Conservation (phyloP, 2,888 invertebrate species). For the Apodemia zela region DNA sequence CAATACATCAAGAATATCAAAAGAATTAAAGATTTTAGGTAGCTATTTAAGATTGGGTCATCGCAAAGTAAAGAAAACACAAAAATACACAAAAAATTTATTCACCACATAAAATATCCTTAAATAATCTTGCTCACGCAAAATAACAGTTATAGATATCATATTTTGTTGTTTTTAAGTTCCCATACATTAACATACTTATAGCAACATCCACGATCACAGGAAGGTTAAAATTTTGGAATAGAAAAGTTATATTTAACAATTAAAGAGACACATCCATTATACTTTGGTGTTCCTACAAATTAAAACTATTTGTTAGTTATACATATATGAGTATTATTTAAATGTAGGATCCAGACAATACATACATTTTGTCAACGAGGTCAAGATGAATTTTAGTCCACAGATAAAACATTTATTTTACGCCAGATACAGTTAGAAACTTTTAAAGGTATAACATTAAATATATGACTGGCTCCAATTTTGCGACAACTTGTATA, state of each 20-base stretch:
- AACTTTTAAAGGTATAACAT: too few relatives aligned
- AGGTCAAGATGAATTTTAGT: neutral
- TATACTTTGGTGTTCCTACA: conserved; percentile 61
- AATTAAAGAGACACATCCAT: conserved; percentile 52
- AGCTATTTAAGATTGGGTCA: neutral
- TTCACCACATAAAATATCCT: conserved; percentile 77
- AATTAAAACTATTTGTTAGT: conserved; percentile 48
- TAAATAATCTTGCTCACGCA: conserved; percentile 69
- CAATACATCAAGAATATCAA: too few relatives aligned
- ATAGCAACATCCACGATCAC: conserved; percentile 74
- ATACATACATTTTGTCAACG: conserved; percentile 20
- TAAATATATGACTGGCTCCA: too few relatives aligned
- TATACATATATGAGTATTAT: conserved; percentile 53
- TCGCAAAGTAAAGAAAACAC: conserved; percentile 35
- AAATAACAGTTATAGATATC: conserved; percentile 71
- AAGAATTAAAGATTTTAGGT: too few relatives aligned
- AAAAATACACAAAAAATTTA: conserved; percentile 74
- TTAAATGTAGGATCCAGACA: conserved; percentile 35
- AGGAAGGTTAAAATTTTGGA: conserved; percentile 75
- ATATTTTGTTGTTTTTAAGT: conserved; percentile 57
- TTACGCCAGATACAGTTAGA: too few relatives aligned
- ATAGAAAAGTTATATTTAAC: conserved; percentile 69
- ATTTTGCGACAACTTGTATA: too few relatives aligned
- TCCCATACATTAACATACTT: conserved; percentile 64
- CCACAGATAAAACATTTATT: too few relatives aligned